Evolutionary conservation across 2,888 invertebrate species (phyloP).

Genomic region (Sminthurides aquaticus): DNA sequence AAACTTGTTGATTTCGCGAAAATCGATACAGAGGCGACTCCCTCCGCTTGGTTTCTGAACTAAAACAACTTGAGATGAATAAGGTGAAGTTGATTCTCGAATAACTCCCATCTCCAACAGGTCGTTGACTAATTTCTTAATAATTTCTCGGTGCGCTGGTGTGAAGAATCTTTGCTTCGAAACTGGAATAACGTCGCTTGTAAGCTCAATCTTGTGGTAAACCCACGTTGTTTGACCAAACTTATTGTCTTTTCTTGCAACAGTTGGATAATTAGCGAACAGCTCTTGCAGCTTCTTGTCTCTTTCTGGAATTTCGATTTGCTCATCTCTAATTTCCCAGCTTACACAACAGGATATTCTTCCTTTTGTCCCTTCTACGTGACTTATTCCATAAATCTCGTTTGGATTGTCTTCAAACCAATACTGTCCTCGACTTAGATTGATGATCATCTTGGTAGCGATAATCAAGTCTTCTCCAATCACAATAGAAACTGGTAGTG

Average conservation of each 20-base stretch:
- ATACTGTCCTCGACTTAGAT: background rate
- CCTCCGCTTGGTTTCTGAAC: no score
- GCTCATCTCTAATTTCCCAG: background rate
- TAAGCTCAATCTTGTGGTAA: constrained; percentile 10
- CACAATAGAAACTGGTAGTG: background rate
- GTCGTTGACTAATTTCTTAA: constrained; percentile 7
- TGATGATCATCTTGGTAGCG: background rate
- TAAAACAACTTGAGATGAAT: constrained; percentile 11
- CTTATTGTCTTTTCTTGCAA: constrained; percentile 11
- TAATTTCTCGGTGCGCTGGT: no score
- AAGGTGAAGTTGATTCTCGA: no score
- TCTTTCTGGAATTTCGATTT: background rate
- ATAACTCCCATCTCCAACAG: no score
- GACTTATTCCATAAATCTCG: background rate
- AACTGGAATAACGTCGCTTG: constrained; percentile 3
- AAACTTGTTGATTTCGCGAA: constrained; percentile 12
- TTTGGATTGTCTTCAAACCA: background rate
- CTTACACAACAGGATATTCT: background rate
- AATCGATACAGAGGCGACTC: constrained; percentile 24
- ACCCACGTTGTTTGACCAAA: no score
- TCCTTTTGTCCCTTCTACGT: background rate
- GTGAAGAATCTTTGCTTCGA: background rate
- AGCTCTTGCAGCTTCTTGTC: background rate
- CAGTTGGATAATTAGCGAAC: constrained; percentile 11
- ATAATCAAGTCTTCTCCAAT: constrained; percentile 1